A percentile compares a stretch with the other conserved stretches of the same genome.
phyloP scores from a whole-genome alignment of 2,797 vertebrate genomes.

The Pogoniulus pusillus region DNA sequence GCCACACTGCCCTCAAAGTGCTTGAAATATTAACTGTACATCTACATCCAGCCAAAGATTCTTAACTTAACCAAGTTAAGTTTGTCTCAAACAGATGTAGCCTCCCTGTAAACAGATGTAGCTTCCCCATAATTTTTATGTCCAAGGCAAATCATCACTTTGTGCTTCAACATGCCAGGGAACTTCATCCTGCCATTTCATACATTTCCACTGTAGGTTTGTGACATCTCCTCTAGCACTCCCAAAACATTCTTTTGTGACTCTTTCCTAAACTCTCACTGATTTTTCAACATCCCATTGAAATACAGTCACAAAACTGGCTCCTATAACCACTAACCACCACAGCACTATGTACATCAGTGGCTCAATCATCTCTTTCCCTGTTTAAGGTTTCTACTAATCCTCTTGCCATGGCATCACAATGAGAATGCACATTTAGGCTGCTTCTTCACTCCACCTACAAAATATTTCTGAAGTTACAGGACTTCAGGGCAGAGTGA shows the following conservation, averaged over 20 bases:
- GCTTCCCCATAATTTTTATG: background rate
- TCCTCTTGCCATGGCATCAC: background rate
- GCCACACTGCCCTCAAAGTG: background rate
- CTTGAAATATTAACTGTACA: background rate
- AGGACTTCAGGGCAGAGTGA: background rate
- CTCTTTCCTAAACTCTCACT: background rate
- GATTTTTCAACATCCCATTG: background rate
- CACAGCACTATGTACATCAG: background rate
- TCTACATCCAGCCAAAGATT: background rate
- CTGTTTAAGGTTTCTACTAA: background rate
- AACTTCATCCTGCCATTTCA: background rate
- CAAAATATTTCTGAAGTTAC: background rate
- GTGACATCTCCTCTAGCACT: background rate
- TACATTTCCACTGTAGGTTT: background rate
- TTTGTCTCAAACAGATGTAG: background rate
- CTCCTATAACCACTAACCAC: background rate
- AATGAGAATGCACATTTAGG: background rate
- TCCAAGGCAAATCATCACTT: background rate
- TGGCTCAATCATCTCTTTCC: background rate
- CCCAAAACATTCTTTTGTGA: background rate
- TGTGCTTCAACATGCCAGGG: accelerated
- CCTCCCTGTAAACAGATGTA: background rate
- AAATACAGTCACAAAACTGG: background rate
- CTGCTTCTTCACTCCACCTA: background rate
- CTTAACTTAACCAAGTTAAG: background rate